phyloP scores from a whole-genome alignment of 2,888 invertebrate genomes.

The Carterocephalus palaemon region DNA sequence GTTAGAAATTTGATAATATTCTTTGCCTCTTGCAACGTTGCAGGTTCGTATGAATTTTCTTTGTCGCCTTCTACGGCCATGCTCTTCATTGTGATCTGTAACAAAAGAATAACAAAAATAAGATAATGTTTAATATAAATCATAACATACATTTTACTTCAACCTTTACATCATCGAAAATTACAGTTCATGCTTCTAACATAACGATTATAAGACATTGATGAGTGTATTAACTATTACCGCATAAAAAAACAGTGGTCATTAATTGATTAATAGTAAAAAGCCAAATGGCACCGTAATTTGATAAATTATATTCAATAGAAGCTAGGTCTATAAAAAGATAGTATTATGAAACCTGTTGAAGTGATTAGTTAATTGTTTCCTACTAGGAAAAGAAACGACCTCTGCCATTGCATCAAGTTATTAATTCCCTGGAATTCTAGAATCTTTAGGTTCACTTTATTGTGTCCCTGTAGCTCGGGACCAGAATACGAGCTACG shows the following conservation, averaged over 20 bases:
- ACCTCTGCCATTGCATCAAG: too few species aligned
- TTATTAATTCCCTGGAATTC: too few species aligned
- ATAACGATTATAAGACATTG: background rate
- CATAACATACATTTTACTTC: too few species aligned
- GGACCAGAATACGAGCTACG: too few species aligned
- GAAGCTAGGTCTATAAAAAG: too few species aligned
- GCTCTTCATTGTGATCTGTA: conserved; percentile 47
- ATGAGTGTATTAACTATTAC: background rate
- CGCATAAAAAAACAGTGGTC: background rate
- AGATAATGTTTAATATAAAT: background rate
- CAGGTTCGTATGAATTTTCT: conserved; percentile 58
- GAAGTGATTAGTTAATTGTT: too few species aligned
- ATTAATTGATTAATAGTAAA: background rate
- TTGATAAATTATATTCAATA: too few species aligned
- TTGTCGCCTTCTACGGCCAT: conserved; percentile 49
- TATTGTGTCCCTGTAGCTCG: too few species aligned
- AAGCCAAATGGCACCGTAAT: background rate
- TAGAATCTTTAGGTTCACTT: too few species aligned
- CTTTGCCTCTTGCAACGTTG: conserved; percentile 68
- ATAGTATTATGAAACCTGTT: too few species aligned
- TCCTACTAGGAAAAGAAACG: too few species aligned
- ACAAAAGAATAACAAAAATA: conserved; percentile 35
- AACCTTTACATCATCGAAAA: too few species aligned
- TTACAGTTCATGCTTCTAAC: background rate
- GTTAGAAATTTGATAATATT: conserved; percentile 70